Conservation (phyloP, 2,797 vertebrate species). For the Pseudochaenichthys georgianus region DNA sequence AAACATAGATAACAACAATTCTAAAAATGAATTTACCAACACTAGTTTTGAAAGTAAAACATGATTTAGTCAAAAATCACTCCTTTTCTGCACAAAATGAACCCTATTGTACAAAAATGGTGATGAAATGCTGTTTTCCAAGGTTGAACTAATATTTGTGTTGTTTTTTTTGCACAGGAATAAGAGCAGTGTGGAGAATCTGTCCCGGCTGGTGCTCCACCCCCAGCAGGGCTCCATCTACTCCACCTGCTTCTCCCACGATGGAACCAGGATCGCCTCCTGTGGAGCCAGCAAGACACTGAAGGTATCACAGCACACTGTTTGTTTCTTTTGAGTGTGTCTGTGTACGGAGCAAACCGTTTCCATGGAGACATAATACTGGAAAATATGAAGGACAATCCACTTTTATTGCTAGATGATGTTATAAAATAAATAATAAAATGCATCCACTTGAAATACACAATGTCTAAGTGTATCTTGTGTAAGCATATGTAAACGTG, state of each 20-base stretch:
- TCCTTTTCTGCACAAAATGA: too few species aligned
- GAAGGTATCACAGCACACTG: conserved; percentile 83
- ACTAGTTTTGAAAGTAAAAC: too few species aligned
- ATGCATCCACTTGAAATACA: too few species aligned
- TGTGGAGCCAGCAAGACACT: conserved; percentile 93
- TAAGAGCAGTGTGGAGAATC: conserved; percentile 89
- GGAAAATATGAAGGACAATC: background rate
- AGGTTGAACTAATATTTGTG: background rate
- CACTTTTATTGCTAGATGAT: background rate
- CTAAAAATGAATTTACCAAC: too few species aligned
- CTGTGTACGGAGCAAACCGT: background rate
- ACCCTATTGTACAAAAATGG: background rate
- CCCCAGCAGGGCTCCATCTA: conserved; percentile 93
- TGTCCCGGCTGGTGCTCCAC: conserved; percentile 92
- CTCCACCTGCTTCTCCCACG: conserved; percentile 94
- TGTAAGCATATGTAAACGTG: too few species aligned
- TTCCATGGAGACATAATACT: conserved; percentile 22
- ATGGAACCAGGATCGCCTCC: conserved; percentile 92
- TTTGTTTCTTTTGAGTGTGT: background rate
- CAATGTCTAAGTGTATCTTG: too few species aligned
- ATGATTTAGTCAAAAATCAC: too few species aligned
- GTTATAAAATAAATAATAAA: background rate
- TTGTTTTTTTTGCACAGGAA: conserved; percentile 84
- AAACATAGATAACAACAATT: too few species aligned
- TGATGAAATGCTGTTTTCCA: background rate